A percentile compares a stretch with the other conserved stretches of the same genome.
phyloP scores from a whole-genome alignment of 2,888 invertebrate species.

The Drosophila birchii region DNA sequence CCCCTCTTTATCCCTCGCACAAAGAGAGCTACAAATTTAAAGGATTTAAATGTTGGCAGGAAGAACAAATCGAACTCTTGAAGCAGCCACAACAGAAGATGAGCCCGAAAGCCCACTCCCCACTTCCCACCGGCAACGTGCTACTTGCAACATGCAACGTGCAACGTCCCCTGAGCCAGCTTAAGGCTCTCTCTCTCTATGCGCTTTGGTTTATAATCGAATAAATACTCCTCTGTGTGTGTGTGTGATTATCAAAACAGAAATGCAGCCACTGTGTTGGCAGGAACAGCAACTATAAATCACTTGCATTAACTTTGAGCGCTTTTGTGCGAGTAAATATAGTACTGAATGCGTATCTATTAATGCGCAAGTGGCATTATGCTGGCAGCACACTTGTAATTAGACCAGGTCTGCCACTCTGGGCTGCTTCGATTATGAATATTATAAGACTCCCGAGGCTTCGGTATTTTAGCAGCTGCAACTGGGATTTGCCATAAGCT shows the following conservation, averaged over 20 bases:
- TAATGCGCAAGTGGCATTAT: constrained; percentile 77
- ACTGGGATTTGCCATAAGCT: constrained; percentile 25
- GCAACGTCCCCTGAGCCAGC: constrained; percentile 36
- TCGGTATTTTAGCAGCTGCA: constrained; percentile 25
- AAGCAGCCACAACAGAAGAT: constrained; percentile 26
- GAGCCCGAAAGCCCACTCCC: constrained; percentile 16
- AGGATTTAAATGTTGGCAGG: constrained; percentile 74
- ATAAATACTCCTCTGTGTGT: constrained; percentile 60
- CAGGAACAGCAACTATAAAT: constrained; percentile 68
- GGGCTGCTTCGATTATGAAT: constrained; percentile 40
- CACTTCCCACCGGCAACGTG: not conserved
- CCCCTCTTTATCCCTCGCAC: constrained; percentile 32
- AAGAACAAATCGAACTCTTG: constrained; percentile 51
- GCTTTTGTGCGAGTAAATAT: constrained; percentile 27
- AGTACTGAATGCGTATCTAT: constrained; percentile 46
- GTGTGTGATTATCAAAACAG: constrained; percentile 65
- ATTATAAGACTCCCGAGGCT: constrained; percentile 35
- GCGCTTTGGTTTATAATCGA: constrained; percentile 63
- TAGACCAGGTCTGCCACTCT: constrained; percentile 34
- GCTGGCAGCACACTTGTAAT: constrained; percentile 60
- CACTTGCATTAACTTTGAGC: constrained; percentile 64
- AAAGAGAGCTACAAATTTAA: constrained; percentile 63
- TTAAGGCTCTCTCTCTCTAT: constrained; percentile 78
- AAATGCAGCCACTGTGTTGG: constrained; percentile 32
- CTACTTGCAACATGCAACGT: constrained; percentile 19